Conservation (phyloP, 1,140 invertebrate genomes). For the Odontomachus brunneus region DNA sequence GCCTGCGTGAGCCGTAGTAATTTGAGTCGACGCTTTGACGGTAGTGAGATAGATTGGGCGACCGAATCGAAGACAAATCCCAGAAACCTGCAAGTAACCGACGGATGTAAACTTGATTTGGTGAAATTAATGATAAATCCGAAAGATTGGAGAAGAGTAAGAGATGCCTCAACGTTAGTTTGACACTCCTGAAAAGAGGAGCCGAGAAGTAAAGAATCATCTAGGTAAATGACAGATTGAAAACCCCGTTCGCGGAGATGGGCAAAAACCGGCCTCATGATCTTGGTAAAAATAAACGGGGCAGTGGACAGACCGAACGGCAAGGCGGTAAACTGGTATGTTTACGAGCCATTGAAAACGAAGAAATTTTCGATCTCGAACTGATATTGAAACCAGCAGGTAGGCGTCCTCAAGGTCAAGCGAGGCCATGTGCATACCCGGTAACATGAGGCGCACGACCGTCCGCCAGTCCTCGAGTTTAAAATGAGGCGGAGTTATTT, state of each 20-base stretch:
- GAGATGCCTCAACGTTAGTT: neutral
- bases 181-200: neutral
- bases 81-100: neutral
- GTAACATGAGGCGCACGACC: too few species aligned
- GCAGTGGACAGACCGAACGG: too few species aligned
- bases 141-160: neutral
- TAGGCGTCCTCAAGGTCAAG: too few species aligned
- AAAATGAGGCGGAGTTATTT: neutral
- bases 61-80: neutral
- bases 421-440: too few species aligned
- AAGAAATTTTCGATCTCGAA: too few species aligned
- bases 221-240: neutral
- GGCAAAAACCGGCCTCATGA: neutral
- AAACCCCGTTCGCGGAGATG: neutral
- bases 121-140: neutral
- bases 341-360: too few species aligned
- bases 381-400: too few species aligned
- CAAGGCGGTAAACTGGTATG: too few species aligned
- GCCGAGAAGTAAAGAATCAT: neutral
- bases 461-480: too few species aligned
- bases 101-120: neutral
- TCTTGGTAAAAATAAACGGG: neutral
- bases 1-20: too few species aligned
- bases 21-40: too few species aligned
- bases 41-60: neutral